Base-by-base conservation (phyloP, 2,797 vertebrate species). In the Falco peregrinus region DNA sequence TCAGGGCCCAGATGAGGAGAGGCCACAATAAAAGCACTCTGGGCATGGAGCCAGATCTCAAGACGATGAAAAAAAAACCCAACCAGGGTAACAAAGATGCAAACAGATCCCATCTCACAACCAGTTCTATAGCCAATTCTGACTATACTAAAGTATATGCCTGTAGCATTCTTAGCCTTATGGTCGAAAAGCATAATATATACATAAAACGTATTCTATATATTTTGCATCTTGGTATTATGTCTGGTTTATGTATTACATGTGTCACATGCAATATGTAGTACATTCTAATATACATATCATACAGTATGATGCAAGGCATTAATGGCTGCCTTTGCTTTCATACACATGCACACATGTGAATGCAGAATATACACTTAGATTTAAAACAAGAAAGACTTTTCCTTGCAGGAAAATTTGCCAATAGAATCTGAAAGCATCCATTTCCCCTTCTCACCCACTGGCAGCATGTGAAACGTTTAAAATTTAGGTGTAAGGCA, bases 1-100 rank as follows among this genome's bases (percentile, higher is more conserved):
- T 48, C 53, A 63, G n/a, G 43, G 63, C 73, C 54, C 86, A 53
- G 65, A 76, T 45, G 87, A 90, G 65, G 68, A 84, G 37, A 92
- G 48, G 65, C 69, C 76, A 84, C 82, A 85, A 70, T 85, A 91
- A 97, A 94, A 95, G 87, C 87, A 84, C 69, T 91, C 79, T 6
- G 91, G 92, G 90, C 82, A 84, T 4, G 31, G 47, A 93, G 78
- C 60, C 81, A 79, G 41, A 63, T 51, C 78, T 92, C 65, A 89
- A 37, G 39, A 80, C 10, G 24, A 45, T 3, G 1, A 28, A 61
- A 80, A 63, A 79, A 84, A 41, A 43, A 43, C 2, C 14, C 28
- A 94, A 78, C 61, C 31, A 87, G 53, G 15, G 16, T 43, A 54
- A 75, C 7, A 11, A 95, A 92, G 61, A 92, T 76, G 76, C 65